These are phyloP conservation scores for Perodicticus potto DNA, from an alignment of 2,797 vertebrate genomes.

Conservation along the genomic window DNA sequence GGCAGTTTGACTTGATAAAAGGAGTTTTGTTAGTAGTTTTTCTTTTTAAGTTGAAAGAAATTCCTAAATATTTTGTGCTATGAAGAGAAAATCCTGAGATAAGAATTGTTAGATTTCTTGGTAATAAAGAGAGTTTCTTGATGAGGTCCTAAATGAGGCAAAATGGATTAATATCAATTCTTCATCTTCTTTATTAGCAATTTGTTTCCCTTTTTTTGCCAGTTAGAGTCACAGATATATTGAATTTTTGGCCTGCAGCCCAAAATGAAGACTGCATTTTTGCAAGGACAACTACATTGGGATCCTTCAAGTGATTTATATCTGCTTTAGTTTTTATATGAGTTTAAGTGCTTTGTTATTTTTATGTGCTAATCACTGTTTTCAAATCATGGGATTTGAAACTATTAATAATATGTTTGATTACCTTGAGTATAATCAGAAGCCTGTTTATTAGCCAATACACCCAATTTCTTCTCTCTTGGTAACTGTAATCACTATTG, in stretches of 20 bases:
- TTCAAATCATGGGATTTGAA: neutral
- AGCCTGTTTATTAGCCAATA: neutral
- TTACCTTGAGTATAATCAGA: neutral
- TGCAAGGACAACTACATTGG: neutral
- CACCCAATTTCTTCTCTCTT: neutral
- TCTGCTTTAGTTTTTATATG: neutral
- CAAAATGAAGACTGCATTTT: neutral
- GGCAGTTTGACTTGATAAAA: neutral
- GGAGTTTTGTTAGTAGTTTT: neutral
- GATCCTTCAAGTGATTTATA: neutral
- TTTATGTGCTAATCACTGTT: neutral
- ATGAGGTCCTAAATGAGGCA: neutral
- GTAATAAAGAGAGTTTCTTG: neutral
- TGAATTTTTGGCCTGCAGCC: neutral
- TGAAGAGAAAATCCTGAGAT: neutral
- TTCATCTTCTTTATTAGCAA: neutral
- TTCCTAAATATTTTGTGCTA: neutral
- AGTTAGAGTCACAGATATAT: neutral
- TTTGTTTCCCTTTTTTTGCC: neutral
- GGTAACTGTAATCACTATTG: neutral
- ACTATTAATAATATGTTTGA: neutral
- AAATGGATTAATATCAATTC: neutral
- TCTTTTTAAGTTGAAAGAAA: slow-evolving; percentile 20
- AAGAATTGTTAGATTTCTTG: neutral
- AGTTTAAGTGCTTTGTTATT: neutral